Evolutionary conservation across 2,113 vertebrate species (phyloP), one percentile per base, ranked within the genome.

Genomic region (Meriones unguiculatus): DNA sequence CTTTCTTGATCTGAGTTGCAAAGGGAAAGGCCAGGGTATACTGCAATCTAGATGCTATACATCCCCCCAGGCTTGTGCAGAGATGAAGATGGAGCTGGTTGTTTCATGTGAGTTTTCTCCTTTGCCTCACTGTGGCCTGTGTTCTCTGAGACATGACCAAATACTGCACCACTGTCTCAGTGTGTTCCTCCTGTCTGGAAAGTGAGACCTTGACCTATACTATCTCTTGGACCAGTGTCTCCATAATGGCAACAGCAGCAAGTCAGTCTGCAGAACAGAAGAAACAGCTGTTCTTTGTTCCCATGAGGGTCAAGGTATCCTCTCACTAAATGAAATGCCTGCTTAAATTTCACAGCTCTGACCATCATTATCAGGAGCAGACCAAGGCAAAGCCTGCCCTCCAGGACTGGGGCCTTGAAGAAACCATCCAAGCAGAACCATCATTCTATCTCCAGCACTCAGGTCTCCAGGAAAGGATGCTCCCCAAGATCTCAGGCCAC

Each of bases 261-360:
- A 14, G 25, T 9, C 70, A 17, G 35, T 0, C 0, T 1, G 0
- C 0, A 13, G 5, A 54, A 20, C 6, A 24, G 28, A 41, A 73
- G 18, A 75, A 15, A 38, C 9, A 7, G 22, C 5, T 25, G 38
- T 62, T 17, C 2, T n/a, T 0, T 0, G 1, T 18, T 46, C 50
- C 89, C 15, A 0, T 3, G 0, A 0, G 22, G 35, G 0, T 5
- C 73, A 64, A 11, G 2, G 7, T 41, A 20, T 22, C 52, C 80
- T 50, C 69, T 2, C 6, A 38, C 35, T 52, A 28, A 52, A 25
- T 2, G 2, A 17, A 72, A 46, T 1, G 0, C 32, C 62, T n/a
- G 32, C 3, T 52, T 62, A n/a, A 9, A 75, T 4, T 14, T 1
- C 17, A 24, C 0, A 4, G 24, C 64, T 57, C 54, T n/a, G 38